Conservation (phyloP, 2,797 vertebrate genomes). For the Phoeniculus purpureus region DNA sequence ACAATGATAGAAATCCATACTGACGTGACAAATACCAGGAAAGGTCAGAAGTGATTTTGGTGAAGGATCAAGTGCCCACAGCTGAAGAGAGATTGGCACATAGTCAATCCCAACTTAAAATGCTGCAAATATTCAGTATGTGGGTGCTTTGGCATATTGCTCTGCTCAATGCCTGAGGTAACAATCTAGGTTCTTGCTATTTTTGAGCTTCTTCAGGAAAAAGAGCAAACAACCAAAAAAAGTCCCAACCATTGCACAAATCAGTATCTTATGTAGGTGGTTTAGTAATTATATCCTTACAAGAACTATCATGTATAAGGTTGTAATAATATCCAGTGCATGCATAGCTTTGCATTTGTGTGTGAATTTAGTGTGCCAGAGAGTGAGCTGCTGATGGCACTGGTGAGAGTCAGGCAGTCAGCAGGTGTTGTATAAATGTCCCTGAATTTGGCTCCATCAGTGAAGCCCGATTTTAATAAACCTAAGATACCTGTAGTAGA, state of each 20-base stretch:
- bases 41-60: conserved; percentile 72
- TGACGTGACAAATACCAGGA: conserved; percentile 76
- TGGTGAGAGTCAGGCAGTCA: background rate
- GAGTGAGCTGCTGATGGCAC: conserved; percentile 16
- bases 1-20: conserved; percentile 70
- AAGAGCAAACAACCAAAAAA: background rate
- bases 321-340: background rate
- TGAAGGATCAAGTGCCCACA: conserved; percentile 25
- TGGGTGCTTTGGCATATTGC: conserved; percentile 31
- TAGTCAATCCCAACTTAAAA: conserved; percentile 56
- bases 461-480: background rate
- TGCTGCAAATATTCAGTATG: background rate
- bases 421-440: conserved; percentile 35
- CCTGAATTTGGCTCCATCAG: background rate
- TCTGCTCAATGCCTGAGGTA: conserved; percentile 38
- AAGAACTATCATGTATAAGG: background rate
- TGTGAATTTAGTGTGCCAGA: conserved; percentile 2
- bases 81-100: conserved; percentile 44
- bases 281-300: background rate
- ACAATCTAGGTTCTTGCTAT: background rate
- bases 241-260: background rate
- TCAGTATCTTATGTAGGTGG: background rate
- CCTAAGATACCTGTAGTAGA: background rate
- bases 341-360: background rate
- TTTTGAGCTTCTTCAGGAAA: conserved; percentile 19